phyloP scores from a whole-genome alignment of 2,888 invertebrate genomes.

The Caenorhabditis wallacei region DNA sequence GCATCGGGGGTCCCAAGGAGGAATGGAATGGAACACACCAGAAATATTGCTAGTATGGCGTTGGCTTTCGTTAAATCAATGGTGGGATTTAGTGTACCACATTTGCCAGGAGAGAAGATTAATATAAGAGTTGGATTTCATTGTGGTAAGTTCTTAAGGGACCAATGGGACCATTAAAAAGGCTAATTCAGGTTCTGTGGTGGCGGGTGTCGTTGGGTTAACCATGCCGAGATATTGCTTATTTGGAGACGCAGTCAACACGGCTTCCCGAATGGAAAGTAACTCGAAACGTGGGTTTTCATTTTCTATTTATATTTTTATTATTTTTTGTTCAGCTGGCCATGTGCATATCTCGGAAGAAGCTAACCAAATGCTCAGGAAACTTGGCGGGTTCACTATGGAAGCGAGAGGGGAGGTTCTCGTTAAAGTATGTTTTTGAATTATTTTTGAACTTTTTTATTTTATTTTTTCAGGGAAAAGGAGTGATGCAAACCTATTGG shows the following conservation, averaged over 20 bases:
- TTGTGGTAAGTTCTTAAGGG: conserved; percentile 48
- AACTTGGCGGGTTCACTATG: conserved; percentile 77
- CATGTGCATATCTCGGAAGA: conserved; percentile 77
- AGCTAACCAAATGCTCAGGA: conserved; percentile 75
- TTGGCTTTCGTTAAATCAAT: conserved; percentile 69
- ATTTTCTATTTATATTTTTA: background rate
- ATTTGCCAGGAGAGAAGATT: conserved; percentile 76
- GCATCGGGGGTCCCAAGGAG: conserved; percentile 79
- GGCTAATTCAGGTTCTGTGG: conserved; percentile 57
- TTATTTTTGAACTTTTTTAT: conserved; percentile 8
- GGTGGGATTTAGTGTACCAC: conserved; percentile 75
- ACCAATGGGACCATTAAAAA: no score
- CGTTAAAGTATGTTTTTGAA: conserved; percentile 67
- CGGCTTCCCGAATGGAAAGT: conserved; percentile 76
- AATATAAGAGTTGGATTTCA: conserved; percentile 76
- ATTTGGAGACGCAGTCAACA: conserved; percentile 77
- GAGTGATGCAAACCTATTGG: conserved; percentile 77
- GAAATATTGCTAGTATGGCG: conserved; percentile 77
- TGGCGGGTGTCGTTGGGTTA: conserved; percentile 78
- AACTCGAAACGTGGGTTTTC: conserved; percentile 69
- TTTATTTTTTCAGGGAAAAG: conserved; percentile 71
- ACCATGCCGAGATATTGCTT: conserved; percentile 79
- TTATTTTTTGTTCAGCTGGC: conserved; percentile 70
- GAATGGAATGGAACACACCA: conserved; percentile 78
- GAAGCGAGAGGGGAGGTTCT: conserved; percentile 77